Base-by-base conservation (phyloP, 2,113 vertebrate species). In the Mesocricetus auratus region DNA sequence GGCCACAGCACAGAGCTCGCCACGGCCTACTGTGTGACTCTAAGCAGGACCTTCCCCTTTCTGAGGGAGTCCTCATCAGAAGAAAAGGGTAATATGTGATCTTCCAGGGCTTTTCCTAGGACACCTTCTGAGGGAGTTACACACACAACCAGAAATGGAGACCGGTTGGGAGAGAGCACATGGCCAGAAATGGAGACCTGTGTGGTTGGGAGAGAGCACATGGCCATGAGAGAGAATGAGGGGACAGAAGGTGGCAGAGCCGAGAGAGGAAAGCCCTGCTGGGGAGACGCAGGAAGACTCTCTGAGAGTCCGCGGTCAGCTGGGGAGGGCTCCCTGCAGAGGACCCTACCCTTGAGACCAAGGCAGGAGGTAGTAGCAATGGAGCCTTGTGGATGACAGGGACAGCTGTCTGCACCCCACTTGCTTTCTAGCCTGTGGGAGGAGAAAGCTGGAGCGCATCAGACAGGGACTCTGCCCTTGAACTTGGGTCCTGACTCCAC, bases 311-410 rank as follows among this genome's bases (percentile, higher is more conserved):
- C 39, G 19, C 36, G 5, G 94, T 86, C 82, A 89, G 91, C 42
- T 88, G 89, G 26, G 36, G 85, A n/a, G 82, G 42, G 47, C 21
- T 89, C 90, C 91, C 68, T 78, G 69, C 47, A 36, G 26, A 69
- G 31, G 71, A 92, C 93, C 60, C 85, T 29, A 15, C 42, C 62
- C 87, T 31, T 82, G 0, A 45, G 81, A 77, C 86, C 78, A 69
- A 69, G 91, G 56, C 92, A 88, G 86, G 93, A 87, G 47, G 45
- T 22, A 17, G 74, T 3, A 85, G 95, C 87, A 94, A 93, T 74
- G 73, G 68, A 62, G 86, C 77, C 42, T 93, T 93, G 39, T 66
- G 78, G 82, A 62, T 66, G 86, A 42, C 21, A 21, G 36, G 31
- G 88, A 68, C 93, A 90, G 87, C 94, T 95, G 68, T 58, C 13